Evolutionary conservation across 2,888 invertebrate genomes (phyloP), one percentile per base, ranked within the genome.

Genomic region (Gasteruption jaculator): DNA sequence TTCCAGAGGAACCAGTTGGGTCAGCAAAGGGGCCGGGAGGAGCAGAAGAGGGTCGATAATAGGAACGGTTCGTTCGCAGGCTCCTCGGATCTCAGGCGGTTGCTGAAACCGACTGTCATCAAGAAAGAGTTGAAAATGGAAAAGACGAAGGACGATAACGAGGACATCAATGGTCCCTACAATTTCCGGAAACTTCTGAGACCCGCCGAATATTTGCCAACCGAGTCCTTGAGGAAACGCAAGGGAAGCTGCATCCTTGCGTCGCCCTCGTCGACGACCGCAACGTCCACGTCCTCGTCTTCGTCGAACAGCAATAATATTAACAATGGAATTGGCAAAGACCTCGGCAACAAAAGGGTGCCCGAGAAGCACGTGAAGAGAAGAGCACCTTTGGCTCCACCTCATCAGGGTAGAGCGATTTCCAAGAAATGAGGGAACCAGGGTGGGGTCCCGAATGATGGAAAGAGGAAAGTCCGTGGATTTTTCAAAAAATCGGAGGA

Each of bases 171-270:
- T 30, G 83, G 83, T 0, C 83, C 83, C 1, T 84, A 82, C 62
- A 78, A 84, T 55, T 84, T 84, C 58, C 75, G 83, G 33, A 80
- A 82, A 53, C 63, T 83, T 10, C 63, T 85, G 3, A 71, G 81
- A 48, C 82, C 82, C 1, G 82, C 83, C 1, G 71, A 80, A 41
- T 73, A 74, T 45, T 78, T 82, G 2, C 83, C 84, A 0, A 85
- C 84, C 0, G 83, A 84, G 51, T 83, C 83, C 30, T 69, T 84
- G 36, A 73, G 83, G 15, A 82, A 82, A 58, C 72, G 81, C 12
- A 81, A 81, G 65, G 79, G 78, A 0, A 52, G 43, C 15, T 47
- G 49, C n/a, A 63, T 59, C 19, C n/a, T n/a, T n/a, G n/a, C n/a
- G n/a, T n/a, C n/a, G n/a, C n/a, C n/a, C n/a, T n/a, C n/a, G n/a